Evolutionary conservation across 2,797 vertebrate species (phyloP).

Genomic region (Calcarius lapponicus): DNA sequence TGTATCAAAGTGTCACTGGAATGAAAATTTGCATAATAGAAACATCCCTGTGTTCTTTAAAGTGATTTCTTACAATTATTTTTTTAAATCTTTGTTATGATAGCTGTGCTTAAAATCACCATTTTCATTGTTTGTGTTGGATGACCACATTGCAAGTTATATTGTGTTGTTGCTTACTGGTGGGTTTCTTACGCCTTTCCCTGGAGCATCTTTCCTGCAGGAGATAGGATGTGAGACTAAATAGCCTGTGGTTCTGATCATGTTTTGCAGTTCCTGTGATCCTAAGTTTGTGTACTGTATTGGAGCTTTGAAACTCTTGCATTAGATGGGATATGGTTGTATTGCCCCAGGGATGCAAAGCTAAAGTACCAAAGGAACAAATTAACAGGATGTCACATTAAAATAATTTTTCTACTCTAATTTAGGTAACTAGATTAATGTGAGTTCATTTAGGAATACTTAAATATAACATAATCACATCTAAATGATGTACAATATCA

Average conservation of each 20-base stretch:
- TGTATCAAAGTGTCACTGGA: not conserved
- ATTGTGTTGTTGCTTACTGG: not conserved
- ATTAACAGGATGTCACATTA: constrained; percentile 72
- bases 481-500: constrained; percentile 50
- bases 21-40: not conserved
- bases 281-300: not conserved
- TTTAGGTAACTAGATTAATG: constrained; percentile 71
- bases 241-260: not conserved
- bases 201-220: not conserved
- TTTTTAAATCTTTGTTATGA: not conserved
- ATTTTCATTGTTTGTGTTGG: not conserved
- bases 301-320: constrained; percentile 20
- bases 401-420: constrained; percentile 71
- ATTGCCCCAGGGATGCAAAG: constrained; percentile 50
- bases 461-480: constrained; percentile 56
- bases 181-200: not conserved
- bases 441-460: constrained; percentile 67
- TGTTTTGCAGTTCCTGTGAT: not conserved
- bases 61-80: not conserved
- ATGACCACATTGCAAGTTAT: not conserved
- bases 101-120: not conserved
- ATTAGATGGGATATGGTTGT: constrained; percentile 15
- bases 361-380: constrained; percentile 61
- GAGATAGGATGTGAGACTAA: not conserved
- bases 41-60: not conserved